Conservation (phyloP, 2,113 vertebrate genomes). For the Brachyhypopomus occidentalis region DNA sequence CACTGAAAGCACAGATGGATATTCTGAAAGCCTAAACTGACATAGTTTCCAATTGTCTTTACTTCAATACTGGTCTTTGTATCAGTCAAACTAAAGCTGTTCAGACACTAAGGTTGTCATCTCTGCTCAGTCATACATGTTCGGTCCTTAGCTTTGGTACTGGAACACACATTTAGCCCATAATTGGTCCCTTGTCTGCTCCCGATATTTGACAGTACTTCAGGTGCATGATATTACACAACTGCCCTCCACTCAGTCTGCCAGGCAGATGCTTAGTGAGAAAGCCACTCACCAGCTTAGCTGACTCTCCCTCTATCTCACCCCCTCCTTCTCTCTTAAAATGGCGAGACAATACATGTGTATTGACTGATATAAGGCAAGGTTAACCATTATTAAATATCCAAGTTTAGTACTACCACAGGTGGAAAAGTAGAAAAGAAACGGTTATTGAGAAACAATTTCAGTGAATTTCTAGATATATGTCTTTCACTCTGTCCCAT, state of each 20-base stretch:
- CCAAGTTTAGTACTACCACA: no score
- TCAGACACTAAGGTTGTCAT: conserved; percentile 35
- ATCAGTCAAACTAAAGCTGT: conserved; percentile 21
- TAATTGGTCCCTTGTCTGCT: conserved; percentile 37
- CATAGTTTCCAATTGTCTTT: background rate
- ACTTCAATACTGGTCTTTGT: conserved; percentile 12
- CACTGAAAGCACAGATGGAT: conserved; percentile 6
- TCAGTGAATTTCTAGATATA: background rate
- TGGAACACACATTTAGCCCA: conserved; percentile 42
- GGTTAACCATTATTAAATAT: no score
- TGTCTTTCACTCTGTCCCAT: background rate
- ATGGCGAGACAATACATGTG: background rate
- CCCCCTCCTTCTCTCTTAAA: background rate
- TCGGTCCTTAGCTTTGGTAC: conserved; percentile 39
- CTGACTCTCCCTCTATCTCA: conserved; percentile 18
- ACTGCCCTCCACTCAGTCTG: background rate
- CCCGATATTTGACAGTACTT: conserved; percentile 43
- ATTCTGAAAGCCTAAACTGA: conserved; percentile 8
- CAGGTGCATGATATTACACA: conserved; percentile 44
- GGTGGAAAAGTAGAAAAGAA: no score
- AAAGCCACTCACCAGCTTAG: conserved; percentile 14
- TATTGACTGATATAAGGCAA: background rate
- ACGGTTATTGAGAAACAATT: no score
- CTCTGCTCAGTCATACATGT: conserved; percentile 15
- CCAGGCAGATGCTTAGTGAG: conserved; percentile 10